Evolutionary conservation across 1,140 invertebrate genomes (phyloP).

Genomic region (Kradibia gibbosae): DNA sequence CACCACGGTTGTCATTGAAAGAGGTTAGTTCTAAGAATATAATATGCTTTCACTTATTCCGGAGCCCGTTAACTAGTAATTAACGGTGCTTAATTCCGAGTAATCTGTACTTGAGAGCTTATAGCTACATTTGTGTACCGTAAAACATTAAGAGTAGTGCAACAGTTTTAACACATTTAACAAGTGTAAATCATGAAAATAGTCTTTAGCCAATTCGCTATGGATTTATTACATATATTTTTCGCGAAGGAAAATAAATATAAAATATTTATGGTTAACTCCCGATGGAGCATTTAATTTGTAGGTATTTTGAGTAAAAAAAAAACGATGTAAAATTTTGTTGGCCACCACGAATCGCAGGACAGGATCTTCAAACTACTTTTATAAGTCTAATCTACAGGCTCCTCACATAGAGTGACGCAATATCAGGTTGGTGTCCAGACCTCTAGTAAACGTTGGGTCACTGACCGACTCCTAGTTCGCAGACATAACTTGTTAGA

Average conservation of each 20-base stretch:
- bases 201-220: too few species aligned
- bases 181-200: too few species aligned
- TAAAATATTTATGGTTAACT: not conserved
- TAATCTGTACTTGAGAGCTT: not conserved
- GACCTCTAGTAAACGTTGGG: conserved; percentile 50
- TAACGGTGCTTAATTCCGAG: not conserved
- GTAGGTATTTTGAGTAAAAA: not conserved
- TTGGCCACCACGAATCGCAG: not conserved
- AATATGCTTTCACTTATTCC: not conserved
- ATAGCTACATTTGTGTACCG: not conserved
- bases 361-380: not conserved
- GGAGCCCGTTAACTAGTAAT: not conserved
- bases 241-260: too few species aligned
- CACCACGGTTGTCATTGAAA: not conserved
- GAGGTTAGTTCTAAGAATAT: not conserved
- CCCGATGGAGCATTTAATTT: not conserved
- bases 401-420: conserved; percentile 20
- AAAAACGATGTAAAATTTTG: not conserved
- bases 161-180: not conserved
- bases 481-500: conserved; percentile 58
- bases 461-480: conserved; percentile 60
- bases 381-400: conserved; percentile 4
- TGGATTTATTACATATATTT: too few species aligned
- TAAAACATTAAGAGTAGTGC: not conserved
- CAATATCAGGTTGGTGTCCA: not conserved